Base-by-base conservation (phyloP, 2,888 invertebrate genomes). In the Augochlorella aurata region DNA sequence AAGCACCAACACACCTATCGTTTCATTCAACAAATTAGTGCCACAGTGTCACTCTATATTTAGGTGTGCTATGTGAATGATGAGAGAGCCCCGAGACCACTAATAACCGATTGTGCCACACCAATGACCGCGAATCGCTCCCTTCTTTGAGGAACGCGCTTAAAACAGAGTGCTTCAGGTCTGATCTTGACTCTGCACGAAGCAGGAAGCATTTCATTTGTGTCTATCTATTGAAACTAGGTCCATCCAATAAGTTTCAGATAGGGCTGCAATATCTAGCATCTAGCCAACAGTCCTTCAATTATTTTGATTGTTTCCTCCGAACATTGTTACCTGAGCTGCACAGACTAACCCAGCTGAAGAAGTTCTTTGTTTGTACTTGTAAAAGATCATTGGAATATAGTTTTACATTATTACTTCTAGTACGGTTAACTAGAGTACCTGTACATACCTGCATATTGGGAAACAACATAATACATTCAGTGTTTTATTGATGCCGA, bases 31-130 rank as follows among this genome's bases (percentile, higher is more conserved):
- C 91, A 91, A 92, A 93, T 93, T 93, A 92, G 89, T 92, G 92
- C 91, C 90, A 91, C 91, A 92, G 90, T 93, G 92, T 93, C 93
- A 93, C 89, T 92, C 92, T 93, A 93, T 91, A 92, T 92, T 91
- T 92, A 93, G 88, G 87, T 87, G 83, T 76, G 75, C 82, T 86
- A 82, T 84, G 82, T 82, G 86, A 84, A 86, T 79, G 81, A 77
- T 77, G 61, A 83, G 79, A 85, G 85, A 74, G 79, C 81, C 77
- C 81, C 74, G 47, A 72, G 79, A 67, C 63, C 69, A 66, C 72
- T 87, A 81, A 87, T 86, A 87, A 86, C 79, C 44, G 84, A 86
- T 81, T 83, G 74, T 65, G 85, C 75, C 75, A 85, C 70, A 83
- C 76, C 81, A 79, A 71, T 86, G 73, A 77, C 84, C 77, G 75